Base-by-base conservation (phyloP, 2,888 invertebrate genomes). In the Leucozona laternaria region DNA sequence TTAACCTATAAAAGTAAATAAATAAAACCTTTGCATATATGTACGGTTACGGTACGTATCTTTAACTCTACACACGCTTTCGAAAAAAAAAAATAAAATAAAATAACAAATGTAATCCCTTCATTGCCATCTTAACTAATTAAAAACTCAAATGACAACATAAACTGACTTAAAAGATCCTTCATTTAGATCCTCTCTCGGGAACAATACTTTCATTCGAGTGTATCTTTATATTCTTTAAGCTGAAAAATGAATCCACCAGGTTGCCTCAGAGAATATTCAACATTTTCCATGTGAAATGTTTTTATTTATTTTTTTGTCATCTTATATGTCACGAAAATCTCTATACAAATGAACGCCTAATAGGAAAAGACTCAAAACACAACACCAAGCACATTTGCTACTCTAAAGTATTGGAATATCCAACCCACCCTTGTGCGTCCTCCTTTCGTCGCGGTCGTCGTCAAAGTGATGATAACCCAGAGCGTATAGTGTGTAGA, bases 91-190 rank as follows among this genome's bases (percentile, higher is more conserved):
- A 55, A 22, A 15, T 17, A 37, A 13, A 31, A 31, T 34, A 31
- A 17, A 45, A 15, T 45, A 25, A 43, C 45, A 43, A 62, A 66
- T 20, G 17, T 20, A 31, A 43, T 64, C 31, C 48, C 13, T 31
- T 34, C n/a, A 34, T 17, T 48, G 20, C 15, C 31, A 66, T 66
- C 20, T 48, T 62, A 62, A 62, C 62, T 81, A 76, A 81, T 76
- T 81, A 76, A 62, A 81, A 81, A 76, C 25, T 40, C 70, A 25
- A 76, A 62, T 55, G 55, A n/a, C 70, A 71, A 48, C 40, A 71
- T 57, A 64, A 76, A 62, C 28, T 37, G 57, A 53, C 70, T 57
- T 48, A 20, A 55, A 37, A 71, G 48, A 62, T 70, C 53, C 45
- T 40, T 17, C 28, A 45, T 31, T 48, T 20, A 5, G 4, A 31